Percentiles rank a stretch among this genome's conserved stretches.
Conservation (phyloP, 1,140 invertebrate genomes). For the Brachionus paranguensis region DNA sequence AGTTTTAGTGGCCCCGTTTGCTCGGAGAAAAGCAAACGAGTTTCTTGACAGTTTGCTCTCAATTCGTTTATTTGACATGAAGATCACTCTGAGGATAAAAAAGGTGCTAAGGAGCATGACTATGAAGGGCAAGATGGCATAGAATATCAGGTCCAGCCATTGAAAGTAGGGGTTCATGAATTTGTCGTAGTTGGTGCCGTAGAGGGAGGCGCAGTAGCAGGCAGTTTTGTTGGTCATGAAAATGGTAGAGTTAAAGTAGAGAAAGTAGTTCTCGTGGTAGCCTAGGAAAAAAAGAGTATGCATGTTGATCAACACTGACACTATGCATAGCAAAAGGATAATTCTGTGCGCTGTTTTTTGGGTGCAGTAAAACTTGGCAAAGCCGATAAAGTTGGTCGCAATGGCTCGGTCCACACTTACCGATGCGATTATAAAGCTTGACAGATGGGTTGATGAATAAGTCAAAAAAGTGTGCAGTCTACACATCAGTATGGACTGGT, state of each 20-base stretch:
- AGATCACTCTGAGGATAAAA: conserved; percentile 26
- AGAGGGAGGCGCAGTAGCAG: not conserved
- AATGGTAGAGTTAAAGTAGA: not conserved
- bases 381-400: conserved; percentile 23
- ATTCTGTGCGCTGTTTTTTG: not conserved
- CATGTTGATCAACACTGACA: not conserved
- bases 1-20: not conserved
- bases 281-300: conserved; percentile 33
- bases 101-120: not conserved
- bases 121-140: conserved; percentile 34
- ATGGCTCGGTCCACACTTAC: conserved; percentile 35
- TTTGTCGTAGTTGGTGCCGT: conserved; percentile 5
- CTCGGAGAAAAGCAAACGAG: not conserved
- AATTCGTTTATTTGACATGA: conserved; percentile 6
- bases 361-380: conserved; percentile 28
- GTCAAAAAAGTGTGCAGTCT: conserved; percentile 37
- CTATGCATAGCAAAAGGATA: not conserved
- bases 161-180: conserved; percentile 22
- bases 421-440: conserved; percentile 21
- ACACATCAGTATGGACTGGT: not conserved
- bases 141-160: conserved; percentile 31
- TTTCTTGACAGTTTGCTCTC: not conserved
- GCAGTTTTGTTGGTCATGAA: not conserved
- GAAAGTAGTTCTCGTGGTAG: not conserved
- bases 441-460: not conserved